These are phyloP conservation scores for Drosophila paulistorum DNA, from an alignment of 1,140 invertebrate genomes.

Conservation along the genomic window DNA sequence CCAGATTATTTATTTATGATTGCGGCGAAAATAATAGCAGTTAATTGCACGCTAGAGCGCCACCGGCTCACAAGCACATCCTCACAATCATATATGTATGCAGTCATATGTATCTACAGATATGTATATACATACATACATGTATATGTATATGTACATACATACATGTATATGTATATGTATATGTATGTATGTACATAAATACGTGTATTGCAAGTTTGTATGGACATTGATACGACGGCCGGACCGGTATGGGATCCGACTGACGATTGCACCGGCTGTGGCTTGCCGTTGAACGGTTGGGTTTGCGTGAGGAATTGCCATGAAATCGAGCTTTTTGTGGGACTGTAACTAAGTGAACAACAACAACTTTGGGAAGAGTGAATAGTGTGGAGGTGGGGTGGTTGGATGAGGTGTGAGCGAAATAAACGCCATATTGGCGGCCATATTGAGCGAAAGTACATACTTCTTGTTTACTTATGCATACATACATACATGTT, in stretches of 20 bases:
- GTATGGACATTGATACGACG: constrained; percentile 23
- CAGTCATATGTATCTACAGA: constrained; percentile 7
- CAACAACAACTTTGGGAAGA: constrained; percentile 18
- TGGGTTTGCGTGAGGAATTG: constrained; percentile 67
- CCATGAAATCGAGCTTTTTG: constrained; percentile 70
- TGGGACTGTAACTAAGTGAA: constrained; percentile 53
- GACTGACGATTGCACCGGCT: constrained; percentile 64
- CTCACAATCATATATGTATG: too few species aligned
- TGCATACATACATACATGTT: constrained; percentile 3
- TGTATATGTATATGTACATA: constrained; percentile 4
- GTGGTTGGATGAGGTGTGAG: constrained; percentile 57
- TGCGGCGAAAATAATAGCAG: constrained; percentile 81
- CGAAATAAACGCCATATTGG: constrained; percentile 78
- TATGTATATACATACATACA: constrained; percentile 19
- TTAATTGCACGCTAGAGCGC: constrained; percentile 76
- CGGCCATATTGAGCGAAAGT: constrained; percentile 73
- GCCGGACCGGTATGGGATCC: constrained; percentile 30
- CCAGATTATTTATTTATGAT: constrained; percentile 83
- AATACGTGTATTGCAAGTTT: constrained; percentile 16
- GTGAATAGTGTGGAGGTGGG: constrained; percentile 45
- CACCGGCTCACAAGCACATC: constrained; percentile 22
- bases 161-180: constrained; percentile 17
- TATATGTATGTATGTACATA: constrained; percentile 5
- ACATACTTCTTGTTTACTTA: constrained; percentile 20
- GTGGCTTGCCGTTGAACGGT: constrained; percentile 67